Percentiles rank a stretch among this genome's conserved stretches.
These are phyloP conservation scores for Psittacara wagleri DNA, from an alignment of 2,113 vertebrate genomes.

Conservation along the genomic window DNA sequence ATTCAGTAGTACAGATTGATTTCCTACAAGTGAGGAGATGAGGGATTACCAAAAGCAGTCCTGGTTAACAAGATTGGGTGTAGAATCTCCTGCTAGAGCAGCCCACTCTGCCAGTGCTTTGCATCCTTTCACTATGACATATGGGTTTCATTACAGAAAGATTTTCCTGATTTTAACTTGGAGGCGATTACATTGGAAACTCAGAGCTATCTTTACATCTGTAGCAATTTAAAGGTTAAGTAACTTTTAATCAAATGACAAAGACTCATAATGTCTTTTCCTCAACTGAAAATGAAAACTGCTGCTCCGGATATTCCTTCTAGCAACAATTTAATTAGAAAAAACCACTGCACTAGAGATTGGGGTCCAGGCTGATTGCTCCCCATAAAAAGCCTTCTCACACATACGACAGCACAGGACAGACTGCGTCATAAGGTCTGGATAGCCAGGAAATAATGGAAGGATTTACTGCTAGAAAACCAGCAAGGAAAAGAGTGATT, in stretches of 20 bases:
- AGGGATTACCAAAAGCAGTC: conserved; percentile 80
- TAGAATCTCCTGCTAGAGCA: conserved; percentile 75
- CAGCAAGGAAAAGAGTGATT: conserved; percentile 54
- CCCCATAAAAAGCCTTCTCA: conserved; percentile 67
- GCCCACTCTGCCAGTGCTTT: conserved; percentile 78
- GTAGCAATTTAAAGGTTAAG: conserved; percentile 77
- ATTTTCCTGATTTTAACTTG: conserved; percentile 80
- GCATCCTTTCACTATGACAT: conserved; percentile 78
- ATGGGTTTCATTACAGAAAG: conserved; percentile 81
- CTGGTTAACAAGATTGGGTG: conserved; percentile 80
- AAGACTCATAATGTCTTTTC: conserved; percentile 70
- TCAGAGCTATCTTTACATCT: conserved; percentile 74
- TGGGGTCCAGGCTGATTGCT: conserved; percentile 60
- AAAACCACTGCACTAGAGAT: conserved; percentile 15
- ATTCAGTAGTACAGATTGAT: conserved; percentile 82
- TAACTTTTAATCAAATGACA: conserved; percentile 79
- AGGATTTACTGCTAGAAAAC: conserved; percentile 61
- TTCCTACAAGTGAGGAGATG: conserved; percentile 77
- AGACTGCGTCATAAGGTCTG: conserved; percentile 38
- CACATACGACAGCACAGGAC: background rate
- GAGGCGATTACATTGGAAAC: conserved; percentile 78
- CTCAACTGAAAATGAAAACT: conserved; percentile 65
- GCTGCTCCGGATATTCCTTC: conserved; percentile 57
- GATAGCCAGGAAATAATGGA: conserved; percentile 54
- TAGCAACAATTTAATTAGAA: conserved; percentile 68